Base-by-base conservation (phyloP, 2,888 invertebrate genomes). In the Pseudococcus longispinus region DNA sequence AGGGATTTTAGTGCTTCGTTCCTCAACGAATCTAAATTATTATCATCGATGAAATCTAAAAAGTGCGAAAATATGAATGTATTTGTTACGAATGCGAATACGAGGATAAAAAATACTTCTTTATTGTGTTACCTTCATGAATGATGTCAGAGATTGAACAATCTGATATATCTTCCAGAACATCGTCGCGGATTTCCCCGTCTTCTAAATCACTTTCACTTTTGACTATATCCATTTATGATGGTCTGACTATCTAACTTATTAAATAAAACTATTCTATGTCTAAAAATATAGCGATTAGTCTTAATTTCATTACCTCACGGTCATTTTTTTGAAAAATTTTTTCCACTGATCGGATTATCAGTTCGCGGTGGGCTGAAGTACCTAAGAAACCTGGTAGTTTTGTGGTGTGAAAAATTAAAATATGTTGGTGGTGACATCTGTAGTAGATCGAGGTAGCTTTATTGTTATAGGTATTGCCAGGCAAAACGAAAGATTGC, bases 151-250 rank as follows among this genome's bases (percentile, higher is more conserved):
- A 80, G 5, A 86, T 18, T 8, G 86, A 86, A 13, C 86, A 77
- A 32, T 86, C 86, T 23, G 86, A 86, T 23, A 85, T 74, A 23
- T 86, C 86, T 32, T 86, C 86, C 0, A 80, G 32, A 26, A 23
- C 86, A 20, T 80, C 80, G 2, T 86, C 86, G 20, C 55, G 42
- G 37, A 86, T 86, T 77, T 86, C 86, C 11, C 86, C 86, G 29
- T 86, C 86, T 55, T 86, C 86, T 29, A 86, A 86, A 51, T 86
- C 86, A 77, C 51, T 51, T 44, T 60, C 84, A 20, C 20, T 42
- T 37, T 18, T 80, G 1, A 26, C 77, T 29, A n/a, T 42, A 8
- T 80, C 77, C 77, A 80, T 80, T 2, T 70, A 15, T 1, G 15
- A 70, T 0, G 18, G 18, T 70, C 18, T 18, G 15, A 18, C 3